These are phyloP conservation scores for Lysandra bellargus DNA, from an alignment of 2,888 invertebrate species.

Conservation along the genomic window DNA sequence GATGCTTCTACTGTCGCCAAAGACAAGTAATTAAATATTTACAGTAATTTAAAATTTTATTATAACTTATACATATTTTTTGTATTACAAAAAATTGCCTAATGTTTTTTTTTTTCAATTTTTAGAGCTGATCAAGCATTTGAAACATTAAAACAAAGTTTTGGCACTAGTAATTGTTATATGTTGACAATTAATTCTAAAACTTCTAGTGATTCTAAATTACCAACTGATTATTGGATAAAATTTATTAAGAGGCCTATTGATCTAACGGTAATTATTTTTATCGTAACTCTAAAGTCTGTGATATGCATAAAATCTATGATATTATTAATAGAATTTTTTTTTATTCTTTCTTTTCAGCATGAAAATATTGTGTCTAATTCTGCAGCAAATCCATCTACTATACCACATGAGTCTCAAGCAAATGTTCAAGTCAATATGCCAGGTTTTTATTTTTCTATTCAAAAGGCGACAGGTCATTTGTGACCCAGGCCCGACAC, in stretches of 20 bases:
- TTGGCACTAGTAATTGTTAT: slow-evolving; percentile 93
- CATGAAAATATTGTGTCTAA: neutral
- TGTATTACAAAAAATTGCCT: neutral
- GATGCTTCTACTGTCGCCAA: slow-evolving; percentile 88
- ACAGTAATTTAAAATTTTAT: neutral
- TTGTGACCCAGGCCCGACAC: no score
- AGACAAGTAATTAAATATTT: slow-evolving; percentile 82
- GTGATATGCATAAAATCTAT: neutral
- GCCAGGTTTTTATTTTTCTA: slow-evolving; percentile 48
- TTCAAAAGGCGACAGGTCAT: neutral
- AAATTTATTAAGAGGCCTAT: slow-evolving; percentile 85
- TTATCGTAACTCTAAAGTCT: slow-evolving; percentile 6
- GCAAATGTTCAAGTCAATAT: slow-evolving; percentile 44
- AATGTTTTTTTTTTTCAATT: slow-evolving; percentile 27
- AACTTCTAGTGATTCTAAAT: slow-evolving; percentile 79
- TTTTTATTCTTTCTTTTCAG: slow-evolving; percentile 23
- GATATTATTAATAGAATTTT: slow-evolving; percentile 2
- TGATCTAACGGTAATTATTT: slow-evolving; percentile 67
- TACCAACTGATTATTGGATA: slow-evolving; percentile 90
- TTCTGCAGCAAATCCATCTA: slow-evolving; percentile 42
- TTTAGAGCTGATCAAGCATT: slow-evolving; percentile 90
- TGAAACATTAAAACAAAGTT: slow-evolving; percentile 91
- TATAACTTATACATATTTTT: neutral
- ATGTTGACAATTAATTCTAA: slow-evolving; percentile 94
- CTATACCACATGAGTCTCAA: slow-evolving; percentile 58